A percentile compares a stretch with the other conserved stretches of the same genome.
Evolutionary conservation across 2,888 invertebrate genomes (phyloP).

Genomic region (Ophion ventricosus): DNA sequence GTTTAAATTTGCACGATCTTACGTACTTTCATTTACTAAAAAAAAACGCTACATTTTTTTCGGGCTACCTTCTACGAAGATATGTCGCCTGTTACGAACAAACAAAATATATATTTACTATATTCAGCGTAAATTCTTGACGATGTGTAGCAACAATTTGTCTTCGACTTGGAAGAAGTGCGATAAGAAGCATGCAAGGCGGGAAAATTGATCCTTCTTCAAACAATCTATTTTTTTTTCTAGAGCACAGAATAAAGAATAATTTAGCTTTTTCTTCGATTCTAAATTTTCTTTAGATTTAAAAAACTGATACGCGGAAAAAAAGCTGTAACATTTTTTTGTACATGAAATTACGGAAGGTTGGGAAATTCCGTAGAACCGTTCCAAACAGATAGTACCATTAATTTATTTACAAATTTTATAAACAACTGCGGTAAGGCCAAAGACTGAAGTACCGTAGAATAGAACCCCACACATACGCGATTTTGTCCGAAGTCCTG

Average conservation of each 20-base stretch:
- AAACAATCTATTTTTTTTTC: background rate
- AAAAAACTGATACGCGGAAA: background rate
- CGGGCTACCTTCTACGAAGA: background rate
- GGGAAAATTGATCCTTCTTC: background rate
- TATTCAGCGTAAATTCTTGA: background rate
- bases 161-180: too few species aligned
- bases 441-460: background rate
- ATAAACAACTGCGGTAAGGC: background rate
- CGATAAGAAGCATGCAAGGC: background rate
- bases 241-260: background rate
- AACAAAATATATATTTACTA: background rate
- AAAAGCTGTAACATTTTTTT: background rate
- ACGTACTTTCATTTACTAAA: background rate
- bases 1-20: background rate
- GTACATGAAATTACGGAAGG: background rate
- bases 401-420: constrained; percentile 4
- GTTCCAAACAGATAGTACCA: background rate
- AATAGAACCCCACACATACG: background rate
- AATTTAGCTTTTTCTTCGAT: background rate
- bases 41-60: background rate
- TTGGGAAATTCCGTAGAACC: background rate
- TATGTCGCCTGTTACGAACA: background rate
- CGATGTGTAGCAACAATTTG: too few species aligned
- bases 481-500: background rate
- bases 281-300: background rate